Evolutionary conservation across 2,888 invertebrate genomes (phyloP), one percentile per base, ranked within the genome.

Genomic region (Steinernema carpocapsae): DNA sequence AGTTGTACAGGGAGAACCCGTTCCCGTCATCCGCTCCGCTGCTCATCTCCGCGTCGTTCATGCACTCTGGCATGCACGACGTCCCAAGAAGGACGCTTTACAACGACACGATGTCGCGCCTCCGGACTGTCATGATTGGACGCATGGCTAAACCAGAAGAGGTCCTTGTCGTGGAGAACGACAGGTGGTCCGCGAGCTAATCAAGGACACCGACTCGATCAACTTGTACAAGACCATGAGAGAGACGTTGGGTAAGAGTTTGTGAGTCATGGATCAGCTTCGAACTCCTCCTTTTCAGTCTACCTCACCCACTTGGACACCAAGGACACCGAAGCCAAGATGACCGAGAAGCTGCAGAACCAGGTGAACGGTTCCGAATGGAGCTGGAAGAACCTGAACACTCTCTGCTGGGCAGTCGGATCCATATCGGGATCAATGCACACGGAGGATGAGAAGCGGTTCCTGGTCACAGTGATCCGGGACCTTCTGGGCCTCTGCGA

Each of bases 91-190:
- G 84, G 10, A 64, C 72, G 14, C 74, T 81, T 24, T 84, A 84
- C 75, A 76, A 76, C 26, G 46, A 72, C 0, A 72, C 81, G 51
- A 76, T 87, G 17, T 79, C 87, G 3, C 80, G 90, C 89, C 93
- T 97, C 51, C 92, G 97, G 56, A 94, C 94, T 87, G 95, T 96
- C 70, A 97, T 99, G 96, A 99, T 99, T 87, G 95, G 95, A 76
- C 92, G 97, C 85, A 99, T 99, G 99, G 99, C 97, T 22, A 97
- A 97, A 89, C 99, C 99, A 0, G 99, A 99, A 89, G 99, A 99
- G 90, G 99, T 99, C 45, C 91, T 99, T 77, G 96, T 99, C 64
- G 97, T 99, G 51, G 99, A 99, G 89, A 99, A 99, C 90, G 99
- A 99, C 88, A 78, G 70, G 86, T 99, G 77, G 97, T 99, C 12